Evolutionary conservation across 1,140 invertebrate species (phyloP), one percentile per base, ranked within the genome.

Genomic region (Ceratina australensis): DNA sequence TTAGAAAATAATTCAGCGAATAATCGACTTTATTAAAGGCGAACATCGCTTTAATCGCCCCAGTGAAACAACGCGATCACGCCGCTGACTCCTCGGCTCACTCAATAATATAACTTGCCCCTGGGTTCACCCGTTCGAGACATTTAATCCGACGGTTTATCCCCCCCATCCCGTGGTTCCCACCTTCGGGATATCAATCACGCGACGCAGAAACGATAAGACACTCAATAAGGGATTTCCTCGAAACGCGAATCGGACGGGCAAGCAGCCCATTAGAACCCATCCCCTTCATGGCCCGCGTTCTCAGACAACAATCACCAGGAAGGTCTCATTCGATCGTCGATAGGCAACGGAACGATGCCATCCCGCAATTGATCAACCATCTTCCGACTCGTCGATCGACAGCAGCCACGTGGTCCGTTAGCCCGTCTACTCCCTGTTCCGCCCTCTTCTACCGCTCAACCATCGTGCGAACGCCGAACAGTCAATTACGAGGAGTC

Each of bases 141-240:
- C 16, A 66, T 24, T 52, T 50, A 52, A 52, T 5, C 18, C n/a
- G n/a, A 52, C 47, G 20, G 42, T 26, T 67, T 50, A 52, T 18
- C 49, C 42, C 18, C 20, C 16, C 26, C 47, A 26, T 20, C 26
- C 26, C 5, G 15, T n/a, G 18, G 13, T 22, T 57, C 28, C 28
- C 52, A 69, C 33, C 28, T n/a, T 22, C 54, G n/a, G 28, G 54
- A 71, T 59, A 71, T 71, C 68, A 59, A 69, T 69, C 28, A 69
- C 67, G 52, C 28, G 26, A 57, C 28, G 20, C 20, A 28, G n/a
- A 24, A 69, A 20, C 67, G 28, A 57, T 42, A 69, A 42, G 1
- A 24, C 52, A 18, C 20, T 56, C 52, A 15, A 57, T 56, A 33
- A 42, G 22, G 26, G 28, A 65, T 50, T 65, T 47, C 16, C 20